Evolutionary conservation across 1,140 invertebrate species (phyloP).

Genomic region (Pseudomyrmex concolor): DNA sequence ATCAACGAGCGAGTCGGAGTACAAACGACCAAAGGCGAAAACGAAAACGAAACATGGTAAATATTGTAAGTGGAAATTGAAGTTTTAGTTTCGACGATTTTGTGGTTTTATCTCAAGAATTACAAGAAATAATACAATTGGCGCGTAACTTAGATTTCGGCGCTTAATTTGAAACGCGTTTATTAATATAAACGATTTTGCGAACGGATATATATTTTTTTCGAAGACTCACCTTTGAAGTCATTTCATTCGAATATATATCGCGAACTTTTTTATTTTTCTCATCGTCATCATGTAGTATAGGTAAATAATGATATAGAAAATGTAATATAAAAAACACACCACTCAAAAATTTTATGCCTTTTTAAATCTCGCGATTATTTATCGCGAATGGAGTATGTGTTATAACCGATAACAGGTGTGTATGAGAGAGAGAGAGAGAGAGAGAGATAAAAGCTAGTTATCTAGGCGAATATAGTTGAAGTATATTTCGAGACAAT

Average conservation of each 20-base stretch:
- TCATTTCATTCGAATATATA: neutral
- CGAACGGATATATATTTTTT: neutral
- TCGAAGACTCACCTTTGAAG: neutral
- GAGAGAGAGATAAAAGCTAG: neutral
- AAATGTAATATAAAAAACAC: neutral
- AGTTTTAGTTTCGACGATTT: neutral
- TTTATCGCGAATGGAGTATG: neutral
- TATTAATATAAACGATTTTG: constrained; percentile 12
- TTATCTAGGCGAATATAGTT: constrained; percentile 5
- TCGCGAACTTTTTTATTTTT: constrained; percentile 3
- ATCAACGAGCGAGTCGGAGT: constrained; percentile 28
- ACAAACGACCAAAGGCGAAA: constrained; percentile 60
- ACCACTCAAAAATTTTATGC: neutral
- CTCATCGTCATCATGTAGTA: neutral
- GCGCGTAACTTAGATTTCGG: neutral
- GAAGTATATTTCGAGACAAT: neutral
- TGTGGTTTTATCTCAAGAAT: too few species aligned
- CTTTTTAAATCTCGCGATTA: neutral
- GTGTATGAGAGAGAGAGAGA: too few species aligned
- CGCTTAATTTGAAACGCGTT: neutral
- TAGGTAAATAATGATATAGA: neutral
- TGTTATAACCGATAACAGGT: too few species aligned
- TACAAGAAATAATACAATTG: too few species aligned
- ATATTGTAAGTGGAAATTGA: constrained; percentile 48
- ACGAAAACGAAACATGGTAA: constrained; percentile 61